Base-by-base conservation (phyloP, 2,888 invertebrate species). In the Dascillus cervinus region DNA sequence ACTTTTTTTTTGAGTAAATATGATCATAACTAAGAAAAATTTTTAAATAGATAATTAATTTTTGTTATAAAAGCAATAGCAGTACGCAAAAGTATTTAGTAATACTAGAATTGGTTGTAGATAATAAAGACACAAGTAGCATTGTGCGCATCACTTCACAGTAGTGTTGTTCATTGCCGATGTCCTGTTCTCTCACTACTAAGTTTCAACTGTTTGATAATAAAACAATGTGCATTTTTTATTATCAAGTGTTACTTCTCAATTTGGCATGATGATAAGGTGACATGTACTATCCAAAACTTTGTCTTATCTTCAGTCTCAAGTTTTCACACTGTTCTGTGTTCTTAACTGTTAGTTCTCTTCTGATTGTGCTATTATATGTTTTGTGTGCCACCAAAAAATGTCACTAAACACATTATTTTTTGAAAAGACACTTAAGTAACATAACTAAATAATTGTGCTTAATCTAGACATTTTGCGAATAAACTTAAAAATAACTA, bases 251-350 rank as follows among this genome's bases (percentile, higher is more conserved):
- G 21, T 13, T 26, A 32, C 34, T 37, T 29, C 26, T 19, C n/a
- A 27, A 26, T 30, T 40, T 23, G 36, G 43, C 45, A 49, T 51
- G 53, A 32, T 52, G 53, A 60, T 69, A 71, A 73, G 77, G 77
- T 77, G 77, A 77, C 76, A 54, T 56, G 75, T 77, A 78, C 77
- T 78, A 77, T 76, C 74, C 74, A 75, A 77, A 76, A 75, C 75
- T 34, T 40, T 39, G 22, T 26, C 33, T 31, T 38, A 30, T 36
- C 27, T 31, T 31, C 34, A 36, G 29, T 39, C 35, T 43, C 28
- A 28, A 42, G 41, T 30, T 45, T 37, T 32, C 36, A 24, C 42
- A 37, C 32, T 13, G 36, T 41, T 56, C 55, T 56, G 55, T 56
- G 54, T 48, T 56, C 52, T 44, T 42, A 52, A 54, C 53, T 53